These are phyloP conservation scores for Drosophila setifemur DNA, from an alignment of 1,140 invertebrate genomes.

Conservation along the genomic window DNA sequence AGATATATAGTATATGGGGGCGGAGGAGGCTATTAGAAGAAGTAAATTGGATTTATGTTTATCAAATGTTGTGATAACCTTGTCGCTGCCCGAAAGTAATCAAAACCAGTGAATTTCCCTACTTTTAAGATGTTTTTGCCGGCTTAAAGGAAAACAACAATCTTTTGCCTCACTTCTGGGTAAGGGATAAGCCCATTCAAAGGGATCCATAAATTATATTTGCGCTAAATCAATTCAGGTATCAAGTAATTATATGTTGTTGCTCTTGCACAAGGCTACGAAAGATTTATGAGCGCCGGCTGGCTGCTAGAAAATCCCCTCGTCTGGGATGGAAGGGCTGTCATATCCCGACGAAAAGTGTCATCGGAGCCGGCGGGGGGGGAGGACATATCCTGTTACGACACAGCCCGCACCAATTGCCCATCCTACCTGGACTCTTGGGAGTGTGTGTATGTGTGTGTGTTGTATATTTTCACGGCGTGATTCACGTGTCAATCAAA, in stretches of 20 bases:
- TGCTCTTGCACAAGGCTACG: slow-evolving; percentile 8
- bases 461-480: slow-evolving; percentile 52
- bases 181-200: slow-evolving; percentile 3
- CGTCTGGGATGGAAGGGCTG: slow-evolving; percentile 34
- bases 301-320: slow-evolving; percentile 32
- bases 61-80: slow-evolving; percentile 54
- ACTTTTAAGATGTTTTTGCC: neutral
- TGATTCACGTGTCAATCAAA: slow-evolving; percentile 82
- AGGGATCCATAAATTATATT: slow-evolving; percentile 39
- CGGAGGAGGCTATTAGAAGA: slow-evolving; percentile 6
- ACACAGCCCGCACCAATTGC: slow-evolving; percentile 19
- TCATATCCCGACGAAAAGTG: slow-evolving; percentile 21
- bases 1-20: slow-evolving; percentile 53
- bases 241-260: slow-evolving; percentile 51
- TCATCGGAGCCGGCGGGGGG: neutral
- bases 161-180: neutral
- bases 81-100: slow-evolving; percentile 15
- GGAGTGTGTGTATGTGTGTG: neutral
- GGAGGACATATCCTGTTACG: slow-evolving; percentile 48
- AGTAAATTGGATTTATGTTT: slow-evolving; percentile 53
- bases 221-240: slow-evolving; percentile 38
- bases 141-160: neutral
- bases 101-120: neutral
- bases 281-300: slow-evolving; percentile 34
- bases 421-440: slow-evolving; percentile 1